Conservation (phyloP, 2,113 vertebrate genomes). For the Lichenostomus cassidix region DNA sequence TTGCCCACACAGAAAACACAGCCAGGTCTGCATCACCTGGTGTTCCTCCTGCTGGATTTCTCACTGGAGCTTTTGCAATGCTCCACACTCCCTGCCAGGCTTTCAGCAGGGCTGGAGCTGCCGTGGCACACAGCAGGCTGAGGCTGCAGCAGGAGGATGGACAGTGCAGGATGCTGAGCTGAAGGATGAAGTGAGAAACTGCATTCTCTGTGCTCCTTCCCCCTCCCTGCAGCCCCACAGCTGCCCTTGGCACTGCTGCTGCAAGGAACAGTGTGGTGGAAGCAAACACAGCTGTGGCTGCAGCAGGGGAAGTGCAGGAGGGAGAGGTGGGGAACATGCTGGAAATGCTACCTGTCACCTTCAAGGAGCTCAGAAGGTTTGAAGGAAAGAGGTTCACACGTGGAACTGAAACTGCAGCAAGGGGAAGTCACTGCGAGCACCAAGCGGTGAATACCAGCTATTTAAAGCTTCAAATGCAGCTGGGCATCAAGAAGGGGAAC, state of each 20-base stretch:
- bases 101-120: neutral
- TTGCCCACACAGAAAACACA: neutral
- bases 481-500: neutral
- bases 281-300: neutral
- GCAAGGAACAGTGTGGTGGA: neutral
- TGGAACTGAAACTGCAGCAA: slow-evolving; percentile 22
- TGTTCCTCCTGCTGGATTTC: neutral
- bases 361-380: neutral
- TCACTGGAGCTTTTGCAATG: neutral
- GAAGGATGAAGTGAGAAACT: neutral
- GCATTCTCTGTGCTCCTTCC: neutral
- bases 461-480: slow-evolving; percentile 20
- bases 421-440: neutral
- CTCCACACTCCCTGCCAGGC: fast-evolving
- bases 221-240: neutral
- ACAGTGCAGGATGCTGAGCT: neutral
- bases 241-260: neutral
- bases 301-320: neutral
- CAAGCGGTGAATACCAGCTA: neutral
- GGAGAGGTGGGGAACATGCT: fast-evolving
- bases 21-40: neutral
- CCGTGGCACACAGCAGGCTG: neutral
- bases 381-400: fast-evolving
- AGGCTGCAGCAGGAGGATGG: neutral
- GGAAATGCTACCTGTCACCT: neutral